phyloP scores from a whole-genome alignment of 2,888 invertebrate species.

The Resseliella maxima region DNA sequence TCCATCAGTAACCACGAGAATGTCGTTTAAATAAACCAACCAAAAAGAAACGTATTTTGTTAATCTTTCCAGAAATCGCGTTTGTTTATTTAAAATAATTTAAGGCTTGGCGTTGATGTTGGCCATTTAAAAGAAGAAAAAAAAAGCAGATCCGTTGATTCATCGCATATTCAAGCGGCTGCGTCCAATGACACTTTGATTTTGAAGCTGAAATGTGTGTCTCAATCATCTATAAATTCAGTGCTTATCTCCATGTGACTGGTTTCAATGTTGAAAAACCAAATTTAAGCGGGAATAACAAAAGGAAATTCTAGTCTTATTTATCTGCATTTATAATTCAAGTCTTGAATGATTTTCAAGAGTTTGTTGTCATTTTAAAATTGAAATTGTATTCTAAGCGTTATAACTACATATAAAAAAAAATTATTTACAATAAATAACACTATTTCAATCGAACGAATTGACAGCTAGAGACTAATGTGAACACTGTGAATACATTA shows the following conservation, averaged over 20 bases:
- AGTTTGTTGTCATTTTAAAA: too few relatives aligned
- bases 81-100: background rate
- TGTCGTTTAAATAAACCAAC: background rate
- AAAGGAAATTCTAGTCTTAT: background rate
- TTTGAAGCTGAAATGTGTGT: background rate
- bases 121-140: too few relatives aligned
- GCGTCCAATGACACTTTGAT: background rate
- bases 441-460: background rate
- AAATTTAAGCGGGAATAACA: background rate
- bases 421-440: too few relatives aligned
- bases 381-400: too few relatives aligned
- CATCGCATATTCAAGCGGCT: background rate
- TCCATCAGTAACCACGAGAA: background rate
- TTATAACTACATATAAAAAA: too few relatives aligned
- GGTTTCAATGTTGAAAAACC: background rate
- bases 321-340: too few relatives aligned
- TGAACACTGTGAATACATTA: slow-evolving; percentile 50
- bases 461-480: background rate
- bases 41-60: too few relatives aligned
- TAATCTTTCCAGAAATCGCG: background rate
- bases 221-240: slow-evolving; percentile 12
- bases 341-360: too few relatives aligned
- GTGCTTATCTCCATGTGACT: background rate
- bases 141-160: background rate
- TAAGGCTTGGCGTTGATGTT: background rate